Base-by-base conservation (phyloP, 2,797 vertebrate genomes). In the Merluccius polli region DNA sequence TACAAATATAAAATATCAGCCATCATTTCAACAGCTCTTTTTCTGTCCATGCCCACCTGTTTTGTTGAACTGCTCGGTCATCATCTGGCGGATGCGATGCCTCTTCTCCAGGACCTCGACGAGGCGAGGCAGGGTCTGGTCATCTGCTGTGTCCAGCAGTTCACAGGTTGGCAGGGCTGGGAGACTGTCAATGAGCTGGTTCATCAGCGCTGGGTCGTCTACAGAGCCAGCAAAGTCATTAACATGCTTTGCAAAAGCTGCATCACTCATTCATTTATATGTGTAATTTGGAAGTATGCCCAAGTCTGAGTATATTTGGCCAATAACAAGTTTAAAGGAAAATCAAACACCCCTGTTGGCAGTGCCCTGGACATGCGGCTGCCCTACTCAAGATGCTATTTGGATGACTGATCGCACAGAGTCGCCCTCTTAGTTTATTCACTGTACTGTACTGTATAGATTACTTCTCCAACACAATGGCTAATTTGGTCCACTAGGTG, bases 21-120 rank as follows among this genome's bases (percentile, higher is more conserved):
- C 44, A 48, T 59, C 21, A 59, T 59, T 59, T n/a, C 52, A n/a
- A n/a, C 2, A 24, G 52, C 52, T 12, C 68, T 70, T 11, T 11
- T 59, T n/a, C 18, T n/a, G 16, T 27, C 16, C 12, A 68, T 35
- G 48, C 63, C 16, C 0, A 98, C 98, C 91, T 0, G 91, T 94
- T 82, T 92, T 95, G 83, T 91, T 91, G 77, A 96, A 93, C 73
- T 98, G 95, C 12, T 96, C 94, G 0, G 79, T 79, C 87, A 97
- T 90, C 87, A 90, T 89, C 74, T 95, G 95, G 4, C 95, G 93
- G 1, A 95, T 85, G 4, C 77, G 92, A 12, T 93, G 94, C 18
- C 97, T 95, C 77, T 92, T 94, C 82, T 98, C 95, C 88, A 99
- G 88, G 35, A 91, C 93, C 67, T 97, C 95, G 1, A 97, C 95